A percentile compares a stretch with the other conserved stretches of the same genome.
These are phyloP conservation scores for Xenops minutus DNA, from an alignment of 2,797 vertebrate genomes.

Conservation along the genomic window DNA sequence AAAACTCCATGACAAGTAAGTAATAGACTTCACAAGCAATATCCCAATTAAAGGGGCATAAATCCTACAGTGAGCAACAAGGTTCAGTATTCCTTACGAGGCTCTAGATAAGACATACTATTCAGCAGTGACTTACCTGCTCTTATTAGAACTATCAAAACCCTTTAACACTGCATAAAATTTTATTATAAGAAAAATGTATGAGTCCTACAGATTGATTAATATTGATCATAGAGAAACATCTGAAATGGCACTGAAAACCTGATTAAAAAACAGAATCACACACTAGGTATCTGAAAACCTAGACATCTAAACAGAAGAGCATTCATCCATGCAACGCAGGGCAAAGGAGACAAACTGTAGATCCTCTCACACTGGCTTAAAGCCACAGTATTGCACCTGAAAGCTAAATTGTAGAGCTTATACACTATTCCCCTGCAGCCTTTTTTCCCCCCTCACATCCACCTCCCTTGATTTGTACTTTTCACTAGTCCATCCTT, in stretches of 20 bases:
- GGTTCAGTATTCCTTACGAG: neutral
- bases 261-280: neutral
- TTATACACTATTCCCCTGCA: neutral
- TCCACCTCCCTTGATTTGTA: neutral
- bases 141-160: neutral
- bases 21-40: neutral
- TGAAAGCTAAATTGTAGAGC: neutral
- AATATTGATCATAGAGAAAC: neutral
- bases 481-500: neutral
- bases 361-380: neutral
- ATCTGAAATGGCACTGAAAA: neutral
- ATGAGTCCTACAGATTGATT: neutral
- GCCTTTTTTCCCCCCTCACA: neutral
- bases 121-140: neutral
- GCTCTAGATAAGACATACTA: neutral
- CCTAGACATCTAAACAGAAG: neutral
- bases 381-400: neutral
- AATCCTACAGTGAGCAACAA: neutral
- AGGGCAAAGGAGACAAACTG: neutral
- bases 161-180: neutral
- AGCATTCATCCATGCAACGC: neutral
- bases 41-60: neutral
- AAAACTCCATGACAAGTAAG: neutral
- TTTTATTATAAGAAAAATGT: neutral
- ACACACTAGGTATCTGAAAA: neutral